Base-by-base conservation (phyloP, 2,888 invertebrate species). In the Leuctra nigra region DNA sequence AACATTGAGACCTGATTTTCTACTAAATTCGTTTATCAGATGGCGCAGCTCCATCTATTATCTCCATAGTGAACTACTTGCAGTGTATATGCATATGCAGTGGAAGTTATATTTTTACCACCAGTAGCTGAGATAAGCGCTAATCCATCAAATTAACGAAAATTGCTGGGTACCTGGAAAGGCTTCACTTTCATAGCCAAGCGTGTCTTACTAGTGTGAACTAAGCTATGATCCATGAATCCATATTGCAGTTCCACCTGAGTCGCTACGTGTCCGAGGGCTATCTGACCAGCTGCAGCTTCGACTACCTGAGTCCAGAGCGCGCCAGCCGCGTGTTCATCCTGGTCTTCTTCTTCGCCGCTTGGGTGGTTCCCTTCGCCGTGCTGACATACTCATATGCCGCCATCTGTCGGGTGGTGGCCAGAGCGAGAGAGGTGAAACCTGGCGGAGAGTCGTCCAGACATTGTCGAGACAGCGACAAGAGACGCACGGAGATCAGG, bases 241-340 rank as follows among this genome's bases (percentile, higher is more conserved):
- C n/a, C n/a, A n/a, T n/a, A n/a, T n/a, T n/a, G n/a, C n/a, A 46
- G 13, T 68, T 82, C 23, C 77, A 83, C 65, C 75, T 87, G 41
- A 87, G 87, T 7, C 77, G 76, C 33, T 92, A 91, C 72, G 85
- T 88, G 14, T 89, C 91, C 4, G 91, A 91, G 70, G 91, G 89
- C 1, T 89, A 82, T 67, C 77, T 91, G 58, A 90, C 88, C 18
- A 86, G 87, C 65, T 92, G 91, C 72, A 87, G 90, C 66, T 91
- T 88, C 68, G 91, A 91, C 70, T 92, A 91, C 67, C 67, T 16
- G 20, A 29, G 24, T 22, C 59, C 80, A n/a, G 79, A 81, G 54
- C 66, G 71, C 1, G 68, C 70, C 0, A 81, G 81, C 1, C 79
- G 81, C 52, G 76, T 79, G 58, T 91, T 87, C 68, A 87, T 90